Evolutionary conservation across 2,888 invertebrate species (phyloP), one percentile per base, ranked within the genome.

Genomic region (Synergus laeviventris): DNA sequence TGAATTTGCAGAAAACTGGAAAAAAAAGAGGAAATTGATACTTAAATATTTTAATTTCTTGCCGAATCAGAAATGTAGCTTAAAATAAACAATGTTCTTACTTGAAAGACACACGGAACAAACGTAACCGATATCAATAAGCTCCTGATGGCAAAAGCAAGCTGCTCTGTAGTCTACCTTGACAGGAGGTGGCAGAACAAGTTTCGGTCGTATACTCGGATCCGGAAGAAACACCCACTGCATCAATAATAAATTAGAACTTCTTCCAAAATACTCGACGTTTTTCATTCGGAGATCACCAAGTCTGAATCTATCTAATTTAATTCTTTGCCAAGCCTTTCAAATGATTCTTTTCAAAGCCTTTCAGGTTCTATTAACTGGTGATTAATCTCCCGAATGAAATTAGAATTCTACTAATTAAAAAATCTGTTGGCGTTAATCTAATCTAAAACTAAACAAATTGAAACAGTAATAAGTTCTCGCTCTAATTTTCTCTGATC

Each of bases 31-130:
- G 38, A 61, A 16, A 74, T 77, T 76, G 18, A 61, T 39, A 38
- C 73, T 70, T 31, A 73, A 78, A 73, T 73, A 79, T 73, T 39
- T 16, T 73, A 78, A 73, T 75, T 78, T 59, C 73, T 79, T 78
- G 70, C 56, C 49, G 59, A 31, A n/a, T 9, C 49, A 73, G 45
- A 38, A 24, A 61, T 76, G 54, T 16, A 18, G 61, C 24, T 75
- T 73, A 31, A 78, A 79, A 78, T 76, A 75, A 78, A 78, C 76
- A 73, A 78, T 81, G 62, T n/a, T 76, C 94, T 93, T 90, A 97
- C 97, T 97, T 83, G 98, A 98, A 60, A 99, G 93, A 91, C 99
- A 99, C 75, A 99, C 97, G 9, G 99, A 99, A 92, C 99, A 99
- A 24, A 99, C 99, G 91, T 96, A 99, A 81, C 99, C 99, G 85